A percentile compares a stretch with the other conserved stretches of the same genome.
These are phyloP conservation scores for Coreius guichenoti DNA, from an alignment of 2,797 vertebrate genomes.

Conservation along the genomic window DNA sequence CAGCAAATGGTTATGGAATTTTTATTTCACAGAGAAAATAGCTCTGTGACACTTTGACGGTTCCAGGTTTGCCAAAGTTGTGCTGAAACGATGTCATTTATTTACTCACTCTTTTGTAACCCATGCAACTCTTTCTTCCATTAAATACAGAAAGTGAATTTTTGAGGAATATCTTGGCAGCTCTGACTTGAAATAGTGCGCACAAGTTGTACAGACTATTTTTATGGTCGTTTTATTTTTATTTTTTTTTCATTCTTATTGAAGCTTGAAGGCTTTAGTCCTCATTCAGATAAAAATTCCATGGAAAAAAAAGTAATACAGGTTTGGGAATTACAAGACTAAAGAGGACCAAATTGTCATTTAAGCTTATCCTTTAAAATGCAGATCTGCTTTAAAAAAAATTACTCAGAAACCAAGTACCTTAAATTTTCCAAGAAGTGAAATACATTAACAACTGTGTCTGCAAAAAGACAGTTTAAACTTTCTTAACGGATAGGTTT, in stretches of 20 bases:
- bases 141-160: neutral
- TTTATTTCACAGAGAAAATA: slow-evolving; percentile 47
- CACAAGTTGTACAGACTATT: neutral
- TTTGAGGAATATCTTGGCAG: neutral
- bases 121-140: neutral
- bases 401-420: neutral
- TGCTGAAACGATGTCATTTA: neutral
- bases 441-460: slow-evolving; percentile 7
- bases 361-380: neutral
- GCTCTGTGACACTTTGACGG: slow-evolving; percentile 1
- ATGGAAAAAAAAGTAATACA: too few species aligned
- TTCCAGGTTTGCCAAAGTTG: slow-evolving; percentile 12
- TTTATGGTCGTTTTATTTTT: neutral
- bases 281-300: neutral
- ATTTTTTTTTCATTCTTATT: neutral
- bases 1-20: slow-evolving; percentile 36
- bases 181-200: neutral
- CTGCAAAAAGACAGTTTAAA: slow-evolving; percentile 2
- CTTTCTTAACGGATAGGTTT: neutral
- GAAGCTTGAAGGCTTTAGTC: neutral
- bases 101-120: neutral
- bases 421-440: neutral
- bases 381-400: neutral
- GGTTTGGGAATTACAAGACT: neutral
- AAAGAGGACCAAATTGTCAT: neutral